Evolutionary conservation across 2,113 vertebrate species (phyloP).

Genomic region (Phaethon lepturus): DNA sequence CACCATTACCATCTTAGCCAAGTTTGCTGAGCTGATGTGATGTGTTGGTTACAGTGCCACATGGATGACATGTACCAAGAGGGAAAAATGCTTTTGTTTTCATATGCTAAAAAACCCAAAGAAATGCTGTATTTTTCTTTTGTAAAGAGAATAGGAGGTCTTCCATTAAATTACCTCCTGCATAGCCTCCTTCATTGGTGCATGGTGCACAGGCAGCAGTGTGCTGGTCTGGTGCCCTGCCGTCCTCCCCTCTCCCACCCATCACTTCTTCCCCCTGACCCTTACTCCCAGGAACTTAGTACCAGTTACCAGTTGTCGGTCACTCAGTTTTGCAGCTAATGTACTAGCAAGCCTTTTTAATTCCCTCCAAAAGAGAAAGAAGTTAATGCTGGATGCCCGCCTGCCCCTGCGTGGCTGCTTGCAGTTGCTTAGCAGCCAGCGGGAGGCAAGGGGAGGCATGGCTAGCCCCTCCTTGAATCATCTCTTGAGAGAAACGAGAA

Average conservation of each 20-base stretch:
- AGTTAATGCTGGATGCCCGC: not conserved
- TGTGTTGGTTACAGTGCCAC: not conserved
- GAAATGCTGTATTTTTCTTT: not conserved
- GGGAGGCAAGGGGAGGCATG: not conserved
- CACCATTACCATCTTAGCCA: fast-evolving
- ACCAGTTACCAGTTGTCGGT: not conserved
- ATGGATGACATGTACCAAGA: not conserved
- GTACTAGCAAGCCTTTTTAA: not conserved
- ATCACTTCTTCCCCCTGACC: not conserved
- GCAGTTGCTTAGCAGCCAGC: slow-evolving; percentile 36
- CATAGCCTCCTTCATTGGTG: fast-evolving
- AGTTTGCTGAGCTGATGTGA: fast-evolving
- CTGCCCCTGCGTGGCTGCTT: not conserved
- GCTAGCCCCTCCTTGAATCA: not conserved
- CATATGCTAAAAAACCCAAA: not conserved
- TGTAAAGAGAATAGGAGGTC: not conserved
- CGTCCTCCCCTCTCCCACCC: not conserved
- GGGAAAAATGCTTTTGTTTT: not conserved
- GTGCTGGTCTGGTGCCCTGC: not conserved
- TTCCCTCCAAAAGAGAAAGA: not conserved
- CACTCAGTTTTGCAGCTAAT: not conserved
- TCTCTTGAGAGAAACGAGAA: not conserved
- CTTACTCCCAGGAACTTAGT: not conserved
- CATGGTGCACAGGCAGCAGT: not conserved
- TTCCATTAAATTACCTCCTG: not conserved